These are phyloP conservation scores for Halocynthia roretzi DNA, from an alignment of 23 tunicate species.

Conservation along the genomic window DNA sequence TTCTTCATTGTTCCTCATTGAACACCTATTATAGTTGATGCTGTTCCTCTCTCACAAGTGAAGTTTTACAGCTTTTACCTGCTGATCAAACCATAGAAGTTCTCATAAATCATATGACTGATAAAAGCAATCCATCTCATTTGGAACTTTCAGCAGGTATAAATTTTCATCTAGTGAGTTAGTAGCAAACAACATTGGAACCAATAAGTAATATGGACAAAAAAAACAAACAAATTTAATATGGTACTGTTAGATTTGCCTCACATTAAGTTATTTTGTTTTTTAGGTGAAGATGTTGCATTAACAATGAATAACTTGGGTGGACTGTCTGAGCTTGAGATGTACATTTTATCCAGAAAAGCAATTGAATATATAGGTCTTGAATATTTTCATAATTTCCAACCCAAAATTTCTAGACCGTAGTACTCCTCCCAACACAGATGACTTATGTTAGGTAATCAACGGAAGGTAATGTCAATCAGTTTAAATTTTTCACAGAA, in stretches of 20 bases:
- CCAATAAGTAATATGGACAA: neutral
- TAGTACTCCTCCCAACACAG: neutral
- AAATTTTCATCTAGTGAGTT: neutral
- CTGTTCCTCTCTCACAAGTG: neutral
- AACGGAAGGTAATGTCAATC: neutral
- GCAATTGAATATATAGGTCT: constrained; percentile 39
- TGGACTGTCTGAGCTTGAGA: constrained; percentile 83
- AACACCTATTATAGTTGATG: neutral
- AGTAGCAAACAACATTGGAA: too few species aligned
- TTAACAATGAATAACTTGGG: constrained; percentile 88
- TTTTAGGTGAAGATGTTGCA: constrained; percentile 28
- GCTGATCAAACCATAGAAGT: constrained; percentile 70
- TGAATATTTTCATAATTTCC: neutral
- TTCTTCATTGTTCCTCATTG: neutral
- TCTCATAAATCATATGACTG: constrained; percentile 73
- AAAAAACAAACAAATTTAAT: neutral
- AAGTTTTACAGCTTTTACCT: constrained; percentile 13
- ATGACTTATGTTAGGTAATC: neutral
- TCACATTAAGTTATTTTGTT: neutral
- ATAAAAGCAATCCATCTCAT: constrained; percentile 26
- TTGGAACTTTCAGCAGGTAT: constrained; percentile 16
- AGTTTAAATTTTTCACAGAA: constrained; percentile 1
- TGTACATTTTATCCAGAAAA: constrained; percentile 64
- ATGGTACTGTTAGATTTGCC: neutral
- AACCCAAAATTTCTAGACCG: neutral